phyloP scores from a whole-genome alignment of 1,140 invertebrate genomes.

The Dinoponera quadriceps region DNA sequence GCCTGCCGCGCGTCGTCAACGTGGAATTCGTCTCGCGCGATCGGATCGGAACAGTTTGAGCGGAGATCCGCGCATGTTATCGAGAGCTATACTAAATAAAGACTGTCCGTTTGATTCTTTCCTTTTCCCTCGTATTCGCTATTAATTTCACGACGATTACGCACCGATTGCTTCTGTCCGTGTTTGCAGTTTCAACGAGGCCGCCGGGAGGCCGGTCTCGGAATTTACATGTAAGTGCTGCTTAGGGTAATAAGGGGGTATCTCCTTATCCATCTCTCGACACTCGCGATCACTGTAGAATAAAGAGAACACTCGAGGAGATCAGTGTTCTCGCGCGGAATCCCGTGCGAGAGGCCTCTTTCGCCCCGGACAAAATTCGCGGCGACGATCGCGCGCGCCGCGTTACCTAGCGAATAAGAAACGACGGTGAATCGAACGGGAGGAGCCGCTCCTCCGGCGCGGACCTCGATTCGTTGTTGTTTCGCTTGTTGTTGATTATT shows the following conservation, averaged over 20 bases:
- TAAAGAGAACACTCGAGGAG: background rate
- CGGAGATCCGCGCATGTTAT: conserved; percentile 30
- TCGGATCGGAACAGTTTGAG: conserved; percentile 21
- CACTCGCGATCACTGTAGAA: background rate
- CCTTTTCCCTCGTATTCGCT: conserved; percentile 5
- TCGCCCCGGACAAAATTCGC: conserved; percentile 11
- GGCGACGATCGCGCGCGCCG: background rate
- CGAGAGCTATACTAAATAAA: conserved; percentile 51
- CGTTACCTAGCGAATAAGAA: conserved; percentile 16
- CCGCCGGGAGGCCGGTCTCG: background rate
- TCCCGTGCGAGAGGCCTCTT: background rate
- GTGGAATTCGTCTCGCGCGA: conserved; percentile 30
- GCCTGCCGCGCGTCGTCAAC: conserved; percentile 27
- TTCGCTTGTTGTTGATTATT: conserved; percentile 81
- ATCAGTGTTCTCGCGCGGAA: background rate
- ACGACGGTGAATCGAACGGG: conserved; percentile 8
- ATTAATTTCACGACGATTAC: conserved; percentile 42
- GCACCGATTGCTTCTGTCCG: conserved; percentile 22
- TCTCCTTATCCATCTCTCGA: background rate
- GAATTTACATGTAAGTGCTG: conserved; percentile 14
- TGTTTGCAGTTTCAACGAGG: conserved; percentile 10
- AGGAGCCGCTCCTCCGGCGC: conserved; percentile 29
- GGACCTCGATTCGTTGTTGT: conserved; percentile 76
- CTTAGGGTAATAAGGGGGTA: background rate
- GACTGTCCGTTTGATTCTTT: conserved; percentile 64